Base-by-base conservation (phyloP, 2,888 invertebrate genomes). In the Molorchus minor region DNA sequence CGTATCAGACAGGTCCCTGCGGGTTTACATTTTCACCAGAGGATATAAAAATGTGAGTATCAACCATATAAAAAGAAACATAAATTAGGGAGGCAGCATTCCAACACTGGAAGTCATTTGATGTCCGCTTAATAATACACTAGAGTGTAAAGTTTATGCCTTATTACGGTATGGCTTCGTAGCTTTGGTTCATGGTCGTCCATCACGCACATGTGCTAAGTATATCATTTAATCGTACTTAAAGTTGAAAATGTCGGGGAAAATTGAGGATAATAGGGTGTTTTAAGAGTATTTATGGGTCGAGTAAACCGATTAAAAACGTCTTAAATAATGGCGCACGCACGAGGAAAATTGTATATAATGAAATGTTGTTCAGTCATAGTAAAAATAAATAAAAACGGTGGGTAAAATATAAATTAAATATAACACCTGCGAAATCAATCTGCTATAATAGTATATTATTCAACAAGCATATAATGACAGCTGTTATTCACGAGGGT, bases 21-120 rank as follows among this genome's bases (percentile, higher is more conserved):
- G 55, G 45, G 54, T 44, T 40, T 58, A 52, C 43, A 53, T 56
- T 54, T 53, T 45, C 46, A 56, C 49, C 20, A 36, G 49, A 19
- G 19, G 25, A 49, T 43, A 59, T 53, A 61, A 62, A 62, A 53
- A 49, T 38, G 45, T 17, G 44, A 56, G 56, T 53, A 46, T 52
- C 56, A 56, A 43, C 41, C 45, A 53, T 54, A 59, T 59, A 62
- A 62, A 62, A 45, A 44, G 47, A 47, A 45, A 60, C 53, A 61
- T 61, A 58, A 58, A 61, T 60, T 60, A 56, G 45, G 36, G 51
- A 43, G 43, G 41, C 55, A 40, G 52, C 59, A 64, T 64, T 62
- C 64, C 64, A 64, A 64, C 61, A 64, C 64, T 64, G 57, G 64
- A 59, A 64, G 64, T 60, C 61, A 59, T 62, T 64, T 63, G 56